Base-by-base conservation (phyloP, 2,888 invertebrate species). In the Hesperia comma region DNA sequence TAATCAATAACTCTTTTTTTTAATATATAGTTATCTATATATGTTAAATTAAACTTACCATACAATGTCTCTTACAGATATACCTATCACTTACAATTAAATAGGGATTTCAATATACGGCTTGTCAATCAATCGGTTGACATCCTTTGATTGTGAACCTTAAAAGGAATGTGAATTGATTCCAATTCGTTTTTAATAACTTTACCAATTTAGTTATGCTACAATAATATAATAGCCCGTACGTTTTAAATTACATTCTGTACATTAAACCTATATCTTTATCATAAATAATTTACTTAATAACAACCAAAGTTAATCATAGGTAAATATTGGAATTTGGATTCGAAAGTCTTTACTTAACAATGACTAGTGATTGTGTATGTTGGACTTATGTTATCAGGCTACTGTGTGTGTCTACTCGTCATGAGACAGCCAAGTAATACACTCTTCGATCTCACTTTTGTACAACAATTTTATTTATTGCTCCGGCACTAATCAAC, bases 401-500 rank as follows among this genome's bases (percentile, higher is more conserved):
- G 43, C 43, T 58, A 43, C 43, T 58, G 43, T 41, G 1, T 41
- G 57, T 56, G 17, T 46, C 6, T 49, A 19, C 19, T 49, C 4
- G n/a, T 49, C 19, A 19, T 19, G 19, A 57, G 14, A n/a, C 17
- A 40, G 17, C 14, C 19, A 21, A 17, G 7, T 21, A 41, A 57
- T 57, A 57, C 40, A 41, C 19, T 41, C 19, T 57, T 57, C 19
- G n/a, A 21, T 57, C 8, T 19, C 3, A 57, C 56, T 43, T 33
- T 60, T 33, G 49, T 49, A 49, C 19, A 19, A 2, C 17, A 10
- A 6, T 49, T 37, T 12, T 17, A 19, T 49, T 19, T 49, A 19
- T 49, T 26, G 4, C 17, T 49, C 49, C 4, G 5, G 4, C 19
- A 17, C 49, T 19, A 14, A 7, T 0, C 17, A n/a, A 17, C 46